Base-by-base conservation (phyloP, 64 coral and sea anemone genomes). In the Actinia tenebrosa region DNA sequence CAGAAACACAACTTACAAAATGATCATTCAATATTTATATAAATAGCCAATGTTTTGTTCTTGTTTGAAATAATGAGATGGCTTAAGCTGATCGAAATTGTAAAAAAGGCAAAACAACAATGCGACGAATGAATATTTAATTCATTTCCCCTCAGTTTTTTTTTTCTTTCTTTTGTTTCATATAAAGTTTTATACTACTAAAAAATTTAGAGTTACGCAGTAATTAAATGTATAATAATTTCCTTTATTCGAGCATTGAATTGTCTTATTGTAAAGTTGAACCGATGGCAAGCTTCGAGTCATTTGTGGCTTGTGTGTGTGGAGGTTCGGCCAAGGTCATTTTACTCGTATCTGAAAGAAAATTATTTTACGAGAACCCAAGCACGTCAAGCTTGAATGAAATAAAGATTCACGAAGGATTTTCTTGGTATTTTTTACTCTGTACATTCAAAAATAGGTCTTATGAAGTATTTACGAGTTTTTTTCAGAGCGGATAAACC, bases 21-120 rank as follows among this genome's bases (percentile, higher is more conserved):
- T 75, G 14, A 7, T 75, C 69, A 75, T 66, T 66, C 4, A 66
- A 66, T 75, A 75, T 75, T 30, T 75, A 75, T 75, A 30, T 15
- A 75, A 75, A 30, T 2, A 75, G 27, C 69, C 23, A 75, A 25
- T 11, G 69, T 75, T 75, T 75, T 75, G 69, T 75, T 42, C 27
- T 8, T 26, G 69, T 75, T 75, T 42, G 69, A 75, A 26, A 75
- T 75, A 75, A 30, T 75, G 27, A 75, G 69, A 75, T 75, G 69
- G 69, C 25, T 75, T 3, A 75, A 75, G 69, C 69, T 75, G 27
- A 75, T 75, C 69, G 42, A 26, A 75, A 66, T 66, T 66, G 19
- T 20, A 23, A 66, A 66, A 66, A 66, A 66, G 63, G 63, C 19
- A 66, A 23, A 23, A 66, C 18, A 66, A 75, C 3, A 18, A 14